Percentiles rank a stretch among this genome's conserved stretches.
Conservation (phyloP, 2,113 vertebrate species). For the Tiliqua scincoides region DNA sequence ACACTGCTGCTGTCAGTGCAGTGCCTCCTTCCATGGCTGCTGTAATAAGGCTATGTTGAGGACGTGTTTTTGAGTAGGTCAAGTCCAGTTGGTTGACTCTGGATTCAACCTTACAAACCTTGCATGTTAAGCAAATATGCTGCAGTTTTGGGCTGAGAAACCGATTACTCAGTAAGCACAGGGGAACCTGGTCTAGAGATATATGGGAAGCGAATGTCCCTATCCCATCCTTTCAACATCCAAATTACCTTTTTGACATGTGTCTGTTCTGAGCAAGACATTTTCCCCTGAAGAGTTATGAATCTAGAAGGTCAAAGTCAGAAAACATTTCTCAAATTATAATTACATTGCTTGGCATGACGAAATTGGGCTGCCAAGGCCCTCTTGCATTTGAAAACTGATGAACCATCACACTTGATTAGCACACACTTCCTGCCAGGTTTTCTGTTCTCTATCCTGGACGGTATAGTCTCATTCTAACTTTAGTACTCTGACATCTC, state of each 20-base stretch:
- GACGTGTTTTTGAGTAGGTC: not conserved
- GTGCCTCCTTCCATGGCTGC: not conserved
- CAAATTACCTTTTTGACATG: not conserved
- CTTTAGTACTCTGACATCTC: too few species aligned
- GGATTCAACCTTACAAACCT: not conserved
- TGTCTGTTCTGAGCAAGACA: not conserved
- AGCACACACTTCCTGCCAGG: not conserved
- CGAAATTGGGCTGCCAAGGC: not conserved
- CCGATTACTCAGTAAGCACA: too few species aligned
- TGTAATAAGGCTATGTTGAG: not conserved
- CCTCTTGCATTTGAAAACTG: not conserved
- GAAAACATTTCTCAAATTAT: not conserved
- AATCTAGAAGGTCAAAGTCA: not conserved
- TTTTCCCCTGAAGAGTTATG: not conserved
- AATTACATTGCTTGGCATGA: not conserved
- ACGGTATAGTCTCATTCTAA: not conserved
- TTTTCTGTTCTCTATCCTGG: not conserved
- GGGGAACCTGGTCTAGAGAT: not conserved
- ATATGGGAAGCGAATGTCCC: not conserved
- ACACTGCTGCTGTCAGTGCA: not conserved
- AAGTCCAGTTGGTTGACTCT: not conserved
- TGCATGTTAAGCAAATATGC: not conserved
- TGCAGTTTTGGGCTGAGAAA: not conserved
- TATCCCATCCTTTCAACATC: not conserved
- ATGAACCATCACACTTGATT: not conserved